These are phyloP conservation scores for Tenthredo livida DNA, from an alignment of 2,888 invertebrate genomes.

Conservation along the genomic window DNA sequence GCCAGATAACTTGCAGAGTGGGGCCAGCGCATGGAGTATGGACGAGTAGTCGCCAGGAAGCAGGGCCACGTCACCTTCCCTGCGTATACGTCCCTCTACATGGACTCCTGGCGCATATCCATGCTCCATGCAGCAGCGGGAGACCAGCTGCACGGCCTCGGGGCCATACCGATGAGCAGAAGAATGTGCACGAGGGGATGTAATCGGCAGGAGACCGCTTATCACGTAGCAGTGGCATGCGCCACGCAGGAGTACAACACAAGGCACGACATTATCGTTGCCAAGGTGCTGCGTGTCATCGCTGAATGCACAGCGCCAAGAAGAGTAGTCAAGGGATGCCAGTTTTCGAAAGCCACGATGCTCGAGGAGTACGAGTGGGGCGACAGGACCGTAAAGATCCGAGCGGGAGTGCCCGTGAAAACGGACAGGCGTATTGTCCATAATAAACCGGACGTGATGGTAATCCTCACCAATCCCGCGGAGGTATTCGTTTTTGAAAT, in stretches of 20 bases:
- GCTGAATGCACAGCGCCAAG: constrained; percentile 34
- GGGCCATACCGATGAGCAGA: constrained; percentile 22
- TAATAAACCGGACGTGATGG: too few species aligned
- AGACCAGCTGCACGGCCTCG: constrained; percentile 59
- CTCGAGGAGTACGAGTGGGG: background rate
- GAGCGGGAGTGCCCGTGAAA: too few species aligned
- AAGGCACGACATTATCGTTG: constrained; percentile 61
- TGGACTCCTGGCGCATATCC: constrained; percentile 37
- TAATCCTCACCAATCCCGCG: too few species aligned
- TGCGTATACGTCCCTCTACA: background rate
- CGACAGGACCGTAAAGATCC: too few species aligned
- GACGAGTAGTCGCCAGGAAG: background rate
- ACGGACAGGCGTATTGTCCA: too few species aligned
- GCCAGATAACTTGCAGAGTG: background rate
- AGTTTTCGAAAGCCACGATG: background rate
- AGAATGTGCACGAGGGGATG: constrained; percentile 46
- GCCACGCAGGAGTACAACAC: constrained; percentile 55
- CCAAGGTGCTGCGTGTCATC: constrained; percentile 51
- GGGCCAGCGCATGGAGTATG: background rate
- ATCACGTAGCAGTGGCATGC: constrained; percentile 61
- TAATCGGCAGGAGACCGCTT: constrained; percentile 56
- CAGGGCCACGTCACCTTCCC: background rate
- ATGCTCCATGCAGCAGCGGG: constrained; percentile 59
- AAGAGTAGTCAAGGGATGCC: constrained; percentile 28
- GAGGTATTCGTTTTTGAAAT: too few species aligned